A percentile compares a stretch with the other conserved stretches of the same genome.
These are phyloP conservation scores for Tetrax tetrax DNA, from an alignment of 2,113 vertebrate genomes.

Conservation along the genomic window DNA sequence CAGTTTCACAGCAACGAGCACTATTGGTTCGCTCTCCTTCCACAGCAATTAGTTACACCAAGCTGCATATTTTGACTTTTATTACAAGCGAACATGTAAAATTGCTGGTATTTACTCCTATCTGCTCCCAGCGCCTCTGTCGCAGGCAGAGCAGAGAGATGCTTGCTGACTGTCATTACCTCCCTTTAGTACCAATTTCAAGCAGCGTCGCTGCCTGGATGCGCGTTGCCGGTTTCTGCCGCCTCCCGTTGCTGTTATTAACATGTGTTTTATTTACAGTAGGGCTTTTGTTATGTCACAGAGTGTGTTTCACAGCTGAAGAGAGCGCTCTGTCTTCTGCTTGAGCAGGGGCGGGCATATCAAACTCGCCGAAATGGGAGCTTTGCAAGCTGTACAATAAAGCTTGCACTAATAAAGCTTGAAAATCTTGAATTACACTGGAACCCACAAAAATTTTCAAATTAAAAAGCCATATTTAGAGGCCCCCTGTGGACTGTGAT, in stretches of 20 bases:
- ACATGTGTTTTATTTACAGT: constrained; percentile 34
- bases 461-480: constrained; percentile 84
- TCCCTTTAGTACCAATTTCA: neutral
- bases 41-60: constrained; percentile 76
- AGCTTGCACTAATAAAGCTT: constrained; percentile 79
- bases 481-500: constrained; percentile 76
- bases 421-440: constrained; percentile 83
- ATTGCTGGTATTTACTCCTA: constrained; percentile 23
- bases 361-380: constrained; percentile 26
- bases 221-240: neutral
- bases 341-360: neutral
- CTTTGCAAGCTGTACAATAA: constrained; percentile 52
- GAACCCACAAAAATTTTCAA: constrained; percentile 84
- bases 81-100: constrained; percentile 43
- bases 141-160: neutral
- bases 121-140: constrained; percentile 39
- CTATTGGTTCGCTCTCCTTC: constrained; percentile 78
- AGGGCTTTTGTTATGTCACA: neutral
- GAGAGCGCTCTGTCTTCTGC: constrained; percentile 1
- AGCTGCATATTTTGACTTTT: constrained; percentile 73
- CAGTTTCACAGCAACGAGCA: constrained; percentile 78
- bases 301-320: neutral
- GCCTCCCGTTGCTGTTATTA: constrained; percentile 30
- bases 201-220: neutral
- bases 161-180: constrained; percentile 5